Base-by-base conservation (phyloP, 2,888 invertebrate species). In the Cetonia aurata region DNA sequence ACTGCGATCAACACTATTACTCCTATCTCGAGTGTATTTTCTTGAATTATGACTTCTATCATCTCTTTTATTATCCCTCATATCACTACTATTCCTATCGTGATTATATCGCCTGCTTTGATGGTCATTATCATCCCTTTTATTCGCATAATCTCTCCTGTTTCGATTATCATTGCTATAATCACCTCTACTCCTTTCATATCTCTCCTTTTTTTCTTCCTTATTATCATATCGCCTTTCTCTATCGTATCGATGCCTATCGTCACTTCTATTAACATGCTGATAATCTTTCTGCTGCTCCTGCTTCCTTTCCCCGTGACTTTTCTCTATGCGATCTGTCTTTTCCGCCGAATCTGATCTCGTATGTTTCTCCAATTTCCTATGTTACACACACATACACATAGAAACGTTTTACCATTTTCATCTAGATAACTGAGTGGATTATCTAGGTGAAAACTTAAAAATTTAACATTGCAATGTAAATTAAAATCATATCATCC, bases 351-450 rank as follows among this genome's bases (percentile, higher is more conserved):
- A 68, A 17, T 50, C 59, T 37, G 71, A 67, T 25, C 67, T 62
- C 44, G 41, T 65, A 31, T 67, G 67, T 62, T 71, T 71, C 48
- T 73, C 73, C 9, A 62, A 31, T 71, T 70, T 75, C 72, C 75
- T 75, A 73, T n/a, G 73, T 73, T 31, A 74, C 55, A 69, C 55
- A 71, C 19, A 69, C 55, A 71, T 33, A 72, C 37, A 65, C 41
- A 59, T 19, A 19, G 50, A 65, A 50, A 50, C 19, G 33, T 65
- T 37, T 37, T 37, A 37, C 66, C 70, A 62, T 67, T 62, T 69
- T 50, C 62, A 65, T 57, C 50, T 72, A 44, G 71, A 72, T 52
- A 71, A 70, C 41, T 48, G 8, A 72, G 19, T 55, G 44, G 53
- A 66, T 55, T 53, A 46, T 55, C 33, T 42, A 70, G 33, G 33